Percentiles rank a stretch among this genome's conserved stretches.
Evolutionary conservation across 2,113 vertebrate genomes (phyloP).

Genomic region (Coryphaenoides rupestris): DNA sequence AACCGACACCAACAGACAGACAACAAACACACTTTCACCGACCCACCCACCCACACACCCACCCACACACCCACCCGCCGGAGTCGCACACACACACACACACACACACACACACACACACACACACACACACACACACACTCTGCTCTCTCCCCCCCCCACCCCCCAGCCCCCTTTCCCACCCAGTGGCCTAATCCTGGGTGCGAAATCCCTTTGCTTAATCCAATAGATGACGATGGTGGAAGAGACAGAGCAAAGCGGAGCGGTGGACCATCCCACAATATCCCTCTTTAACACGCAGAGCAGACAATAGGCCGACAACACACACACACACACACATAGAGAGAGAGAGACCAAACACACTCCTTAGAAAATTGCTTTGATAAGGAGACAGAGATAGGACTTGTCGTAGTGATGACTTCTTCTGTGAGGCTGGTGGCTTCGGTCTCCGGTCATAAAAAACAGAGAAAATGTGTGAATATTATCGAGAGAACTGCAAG

Average conservation of each 20-base stretch:
- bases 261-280: too few relatives aligned
- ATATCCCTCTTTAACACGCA: background rate
- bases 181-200: background rate
- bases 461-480: too few relatives aligned
- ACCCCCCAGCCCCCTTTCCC: background rate
- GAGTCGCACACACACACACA: background rate
- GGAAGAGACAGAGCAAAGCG: too few relatives aligned
- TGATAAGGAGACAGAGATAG: too few relatives aligned
- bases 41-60: slow-evolving; percentile 8
- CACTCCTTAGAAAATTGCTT: too few relatives aligned
- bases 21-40: slow-evolving; percentile 9
- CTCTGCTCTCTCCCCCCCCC: background rate
- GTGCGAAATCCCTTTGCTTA: background rate
- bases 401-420: too few relatives aligned
- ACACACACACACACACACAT: background rate
- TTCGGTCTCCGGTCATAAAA: too few relatives aligned
- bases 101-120: slow-evolving; percentile 13
- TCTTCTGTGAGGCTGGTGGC: too few relatives aligned
- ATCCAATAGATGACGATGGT: slow-evolving; percentile 1
- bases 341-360: too few relatives aligned
- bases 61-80: slow-evolving; percentile 6
- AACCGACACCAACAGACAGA: background rate
- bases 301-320: background rate
- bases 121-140: background rate
- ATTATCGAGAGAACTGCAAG: too few relatives aligned